Conservation (phyloP, 1,140 invertebrate genomes). For the Nasonia giraulti region DNA sequence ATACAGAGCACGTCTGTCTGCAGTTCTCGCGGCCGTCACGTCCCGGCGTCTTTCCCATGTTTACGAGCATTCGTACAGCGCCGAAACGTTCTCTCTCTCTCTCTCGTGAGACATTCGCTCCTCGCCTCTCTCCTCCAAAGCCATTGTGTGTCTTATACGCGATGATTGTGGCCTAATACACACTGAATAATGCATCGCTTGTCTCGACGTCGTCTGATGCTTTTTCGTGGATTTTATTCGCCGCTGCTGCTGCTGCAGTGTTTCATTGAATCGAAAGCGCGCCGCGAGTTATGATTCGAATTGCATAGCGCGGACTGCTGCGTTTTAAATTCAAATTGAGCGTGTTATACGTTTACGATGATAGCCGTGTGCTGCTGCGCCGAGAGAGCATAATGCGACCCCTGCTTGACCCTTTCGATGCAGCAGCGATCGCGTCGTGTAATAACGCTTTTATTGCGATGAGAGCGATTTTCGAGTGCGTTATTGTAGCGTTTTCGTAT, state of each 20-base stretch:
- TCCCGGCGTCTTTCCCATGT: background rate
- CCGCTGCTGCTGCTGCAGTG: background rate
- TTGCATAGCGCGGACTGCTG: background rate
- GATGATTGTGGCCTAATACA: slow-evolving; percentile 7
- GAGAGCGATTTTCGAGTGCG: background rate
- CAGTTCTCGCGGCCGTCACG: background rate
- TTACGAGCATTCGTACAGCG: background rate
- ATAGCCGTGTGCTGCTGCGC: no score
- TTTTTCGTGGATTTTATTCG: slow-evolving; percentile 21
- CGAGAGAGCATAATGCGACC: background rate
- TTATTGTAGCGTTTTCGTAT: background rate
- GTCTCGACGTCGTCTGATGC: background rate
- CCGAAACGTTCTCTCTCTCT: background rate
- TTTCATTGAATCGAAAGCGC: background rate
- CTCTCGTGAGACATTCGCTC: background rate
- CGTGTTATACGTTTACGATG: no score
- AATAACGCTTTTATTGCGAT: background rate
- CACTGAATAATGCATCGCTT: slow-evolving; percentile 31
- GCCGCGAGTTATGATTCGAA: background rate
- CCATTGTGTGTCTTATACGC: background rate
- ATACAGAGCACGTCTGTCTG: no score
- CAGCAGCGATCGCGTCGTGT: background rate
- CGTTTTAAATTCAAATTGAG: background rate
- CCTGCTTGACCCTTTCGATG: background rate
- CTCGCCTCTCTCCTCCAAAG: background rate